Percentiles rank a stretch among this genome's conserved stretches.
Evolutionary conservation across 2,113 vertebrate species (phyloP).

Genomic region (Ciconia boyciana): DNA sequence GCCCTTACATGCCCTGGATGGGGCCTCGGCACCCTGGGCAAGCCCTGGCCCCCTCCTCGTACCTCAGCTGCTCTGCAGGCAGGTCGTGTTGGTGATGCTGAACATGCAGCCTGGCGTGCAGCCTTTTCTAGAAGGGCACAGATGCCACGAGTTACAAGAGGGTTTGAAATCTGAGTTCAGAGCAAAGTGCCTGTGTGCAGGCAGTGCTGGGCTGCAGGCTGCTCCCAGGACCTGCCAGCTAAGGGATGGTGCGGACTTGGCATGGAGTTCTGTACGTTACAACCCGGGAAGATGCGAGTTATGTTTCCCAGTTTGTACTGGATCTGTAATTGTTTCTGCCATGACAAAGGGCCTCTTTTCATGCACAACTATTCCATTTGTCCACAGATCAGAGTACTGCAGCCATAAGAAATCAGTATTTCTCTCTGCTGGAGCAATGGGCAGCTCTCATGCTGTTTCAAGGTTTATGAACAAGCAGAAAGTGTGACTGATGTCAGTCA

Average conservation of each 20-base stretch:
- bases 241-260: background rate
- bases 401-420: background rate
- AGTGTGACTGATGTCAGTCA: background rate
- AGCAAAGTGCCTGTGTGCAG: background rate
- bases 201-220: background rate
- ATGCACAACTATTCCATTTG: background rate
- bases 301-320: background rate
- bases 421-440: background rate
- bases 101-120: background rate
- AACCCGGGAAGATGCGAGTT: fast-evolving
- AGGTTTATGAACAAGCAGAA: background rate
- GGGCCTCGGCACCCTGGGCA: background rate
- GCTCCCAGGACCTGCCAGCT: background rate
- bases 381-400: background rate
- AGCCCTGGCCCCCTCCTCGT: fast-evolving
- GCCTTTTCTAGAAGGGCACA: background rate
- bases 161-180: background rate
- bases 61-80: background rate
- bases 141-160: no score
- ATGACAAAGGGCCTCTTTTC: background rate
- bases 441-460: background rate
- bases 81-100: fast-evolving
- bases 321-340: background rate
- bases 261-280: fast-evolving
- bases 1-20: background rate